phyloP scores from a whole-genome alignment of 2,113 vertebrate species.

The Piliocolobus tephrosceles region DNA sequence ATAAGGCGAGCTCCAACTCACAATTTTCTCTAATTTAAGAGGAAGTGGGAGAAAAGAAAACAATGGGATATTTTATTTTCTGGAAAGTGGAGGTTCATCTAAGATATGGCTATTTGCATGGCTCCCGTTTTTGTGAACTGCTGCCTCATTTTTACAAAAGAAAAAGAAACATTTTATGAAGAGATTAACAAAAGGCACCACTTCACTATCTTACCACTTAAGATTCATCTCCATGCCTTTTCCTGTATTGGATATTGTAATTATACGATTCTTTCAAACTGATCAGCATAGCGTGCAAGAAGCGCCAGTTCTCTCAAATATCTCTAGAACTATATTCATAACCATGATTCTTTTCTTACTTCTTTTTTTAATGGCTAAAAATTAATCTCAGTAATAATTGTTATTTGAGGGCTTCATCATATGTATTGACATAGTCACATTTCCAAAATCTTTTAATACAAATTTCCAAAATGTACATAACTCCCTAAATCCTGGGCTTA shows the following conservation, averaged over 20 bases:
- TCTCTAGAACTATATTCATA: not conserved
- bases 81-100: not conserved
- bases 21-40: slow-evolving; percentile 30
- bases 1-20: slow-evolving; percentile 41
- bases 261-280: slow-evolving; percentile 30
- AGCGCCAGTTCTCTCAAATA: fast-evolving
- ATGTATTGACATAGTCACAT: not conserved
- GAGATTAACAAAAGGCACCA: not conserved
- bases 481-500: not conserved
- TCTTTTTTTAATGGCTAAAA: not conserved
- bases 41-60: slow-evolving; percentile 14
- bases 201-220: not conserved
- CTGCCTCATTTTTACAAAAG: slow-evolving; percentile 21
- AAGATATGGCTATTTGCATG: not conserved
- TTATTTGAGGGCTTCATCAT: not conserved
- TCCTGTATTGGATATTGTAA: not conserved
- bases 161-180: slow-evolving; percentile 14
- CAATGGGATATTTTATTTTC: slow-evolving; percentile 18
- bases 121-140: slow-evolving; percentile 9
- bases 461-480: not conserved
- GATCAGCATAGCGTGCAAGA: not conserved
- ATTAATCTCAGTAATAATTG: not conserved
- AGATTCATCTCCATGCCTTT: not conserved
- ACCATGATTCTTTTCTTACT: not conserved
- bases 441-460: not conserved